Base-by-base conservation (phyloP, 2,797 vertebrate species). In the Acipenser transmontanus region DNA sequence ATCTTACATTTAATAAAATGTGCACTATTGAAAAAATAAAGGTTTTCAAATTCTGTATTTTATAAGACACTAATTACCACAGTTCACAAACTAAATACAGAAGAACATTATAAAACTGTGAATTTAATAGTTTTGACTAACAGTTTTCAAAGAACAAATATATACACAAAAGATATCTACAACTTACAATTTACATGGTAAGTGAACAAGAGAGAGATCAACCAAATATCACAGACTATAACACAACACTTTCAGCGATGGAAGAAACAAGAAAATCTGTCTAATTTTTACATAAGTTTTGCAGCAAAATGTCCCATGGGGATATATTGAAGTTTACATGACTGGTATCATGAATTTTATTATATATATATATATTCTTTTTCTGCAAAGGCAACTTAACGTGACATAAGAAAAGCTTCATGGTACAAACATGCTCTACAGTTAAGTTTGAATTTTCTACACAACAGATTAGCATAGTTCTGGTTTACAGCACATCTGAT, bases 351-450 rank as follows among this genome's bases (percentile, higher is more conserved):
- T 84, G 34, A 34, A 34, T 72, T 34, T 73, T 73, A n/a, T 61
- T 49, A 61, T 61, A 47, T 69, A 34, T 34, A 34, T 17, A 17
- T 17, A 17, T 17, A 17, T 17, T 17, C 88, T 84, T 79, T 85
- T 92, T 93, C 77, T 90, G 88, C 87, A 82, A 87, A 82, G 78
- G 85, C 86, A 85, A 93, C 92, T 90, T 89, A 85, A 88, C 87
- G 89, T 80, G 77, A 77, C 73, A 34, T 4, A 74, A 71, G 90
- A 89, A 74, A 80, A 93, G 82, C 84, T 92, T 80, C 81, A 89
- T 93, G 91, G 94, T 91, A 95, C 92, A 90, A 94, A 93, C 95
- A 97, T 97, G 95, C 93, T 92, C 89, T 89, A 94, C 94, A 88
- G 87, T 84, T 87, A 0, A 34, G 34, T 34, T 84, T 87, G 86